Evolutionary conservation across 2,113 vertebrate genomes (phyloP).

Genomic region (Bubo scandiacus): DNA sequence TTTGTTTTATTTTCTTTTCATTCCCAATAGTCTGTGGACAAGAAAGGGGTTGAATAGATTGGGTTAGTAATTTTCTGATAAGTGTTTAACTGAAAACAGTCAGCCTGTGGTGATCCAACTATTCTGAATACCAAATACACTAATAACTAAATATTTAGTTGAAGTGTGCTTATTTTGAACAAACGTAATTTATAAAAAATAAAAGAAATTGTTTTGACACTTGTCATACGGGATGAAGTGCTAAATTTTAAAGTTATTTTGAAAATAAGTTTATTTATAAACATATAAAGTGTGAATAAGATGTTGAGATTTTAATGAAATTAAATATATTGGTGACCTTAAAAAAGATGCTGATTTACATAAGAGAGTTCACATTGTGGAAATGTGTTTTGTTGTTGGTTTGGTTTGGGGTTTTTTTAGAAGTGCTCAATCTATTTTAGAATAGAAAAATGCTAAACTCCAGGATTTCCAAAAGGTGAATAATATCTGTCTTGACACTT

Average conservation of each 20-base stretch:
- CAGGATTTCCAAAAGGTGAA: background rate
- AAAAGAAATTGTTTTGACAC: background rate
- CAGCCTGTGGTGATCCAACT: background rate
- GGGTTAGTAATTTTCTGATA: background rate
- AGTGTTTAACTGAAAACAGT: background rate
- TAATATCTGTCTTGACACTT: background rate
- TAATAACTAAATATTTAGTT: background rate
- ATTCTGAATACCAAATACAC: background rate
- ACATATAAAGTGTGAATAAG: background rate
- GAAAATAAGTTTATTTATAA: background rate
- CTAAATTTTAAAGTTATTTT: background rate
- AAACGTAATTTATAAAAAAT: background rate
- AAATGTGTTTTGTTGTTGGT: background rate
- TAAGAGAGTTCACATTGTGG: background rate
- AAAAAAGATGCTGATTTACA: background rate
- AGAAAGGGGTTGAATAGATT: background rate
- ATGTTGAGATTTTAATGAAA: background rate
- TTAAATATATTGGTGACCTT: background rate
- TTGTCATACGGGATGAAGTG: background rate
- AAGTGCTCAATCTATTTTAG: background rate
- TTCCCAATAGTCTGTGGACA: background rate
- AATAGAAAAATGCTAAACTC: background rate
- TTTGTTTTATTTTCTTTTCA: background rate
- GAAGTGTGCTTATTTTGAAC: background rate
- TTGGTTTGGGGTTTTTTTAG: background rate